A percentile compares a stretch with the other conserved stretches of the same genome.
phyloP scores from a whole-genome alignment of 2,797 vertebrate genomes.

The Mormyrops attenuatus region DNA sequence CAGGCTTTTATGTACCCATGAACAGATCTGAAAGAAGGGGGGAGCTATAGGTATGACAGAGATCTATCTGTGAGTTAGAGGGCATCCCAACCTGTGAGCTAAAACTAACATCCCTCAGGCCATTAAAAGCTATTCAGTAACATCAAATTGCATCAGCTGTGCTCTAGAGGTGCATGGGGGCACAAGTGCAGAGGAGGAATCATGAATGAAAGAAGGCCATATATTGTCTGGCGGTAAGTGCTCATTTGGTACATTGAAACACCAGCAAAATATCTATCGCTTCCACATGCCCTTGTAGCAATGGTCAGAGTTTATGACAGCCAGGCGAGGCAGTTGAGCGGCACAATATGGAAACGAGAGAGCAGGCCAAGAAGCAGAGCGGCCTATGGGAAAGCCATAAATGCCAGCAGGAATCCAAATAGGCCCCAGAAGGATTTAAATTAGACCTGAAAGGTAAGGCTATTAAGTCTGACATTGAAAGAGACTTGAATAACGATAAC shows the following conservation, averaged over 20 bases:
- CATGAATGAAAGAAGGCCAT: neutral
- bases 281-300: neutral
- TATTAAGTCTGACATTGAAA: conserved; percentile 16
- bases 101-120: neutral
- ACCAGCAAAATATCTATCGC: neutral
- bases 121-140: neutral
- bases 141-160: neutral
- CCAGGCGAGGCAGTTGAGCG: neutral
- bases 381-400: neutral
- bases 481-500: conserved; percentile 10
- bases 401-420: neutral
- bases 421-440: neutral
- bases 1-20: neutral
- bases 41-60: neutral
- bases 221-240: neutral
- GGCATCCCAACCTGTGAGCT: neutral
- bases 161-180: neutral
- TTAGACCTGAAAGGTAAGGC: neutral
- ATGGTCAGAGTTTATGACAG: neutral
- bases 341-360: neutral
- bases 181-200: neutral
- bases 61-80: neutral
- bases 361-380: neutral
- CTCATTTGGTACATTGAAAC: neutral
- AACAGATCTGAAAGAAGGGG: neutral